These are phyloP conservation scores for Urocolius indicus DNA, from an alignment of 2,113 vertebrate species.

Conservation along the genomic window DNA sequence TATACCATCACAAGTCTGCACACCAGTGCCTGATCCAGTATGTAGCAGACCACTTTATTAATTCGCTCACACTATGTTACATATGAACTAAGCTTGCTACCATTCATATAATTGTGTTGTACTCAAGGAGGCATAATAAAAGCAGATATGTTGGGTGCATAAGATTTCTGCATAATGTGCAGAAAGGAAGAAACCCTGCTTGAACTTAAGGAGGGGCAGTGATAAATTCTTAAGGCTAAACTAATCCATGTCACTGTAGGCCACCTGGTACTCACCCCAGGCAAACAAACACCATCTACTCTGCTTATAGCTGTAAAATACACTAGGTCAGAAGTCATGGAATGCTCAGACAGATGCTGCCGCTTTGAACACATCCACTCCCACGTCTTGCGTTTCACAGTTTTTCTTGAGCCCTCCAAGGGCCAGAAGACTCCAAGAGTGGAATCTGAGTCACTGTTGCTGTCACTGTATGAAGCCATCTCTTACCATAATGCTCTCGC, in stretches of 20 bases:
- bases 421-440: background rate
- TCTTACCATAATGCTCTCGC: background rate
- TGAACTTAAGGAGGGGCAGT: conserved; percentile 51
- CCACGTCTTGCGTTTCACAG: background rate
- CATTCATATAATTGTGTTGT: background rate
- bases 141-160: background rate
- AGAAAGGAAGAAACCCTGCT: conserved; percentile 44
- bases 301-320: background rate
- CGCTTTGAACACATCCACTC: background rate
- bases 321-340: background rate
- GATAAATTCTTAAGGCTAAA: conserved; percentile 47
- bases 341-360: background rate
- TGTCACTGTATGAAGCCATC: background rate
- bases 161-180: conserved; percentile 14
- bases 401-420: background rate
- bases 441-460: background rate
- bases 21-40: background rate
- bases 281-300: background rate
- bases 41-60: background rate
- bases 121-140: background rate
- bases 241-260: background rate
- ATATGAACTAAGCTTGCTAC: background rate
- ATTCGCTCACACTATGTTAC: background rate
- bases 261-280: background rate
- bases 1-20: background rate